Conservation (phyloP, 2,113 vertebrate species). For the Andinoacara biseriatus region DNA sequence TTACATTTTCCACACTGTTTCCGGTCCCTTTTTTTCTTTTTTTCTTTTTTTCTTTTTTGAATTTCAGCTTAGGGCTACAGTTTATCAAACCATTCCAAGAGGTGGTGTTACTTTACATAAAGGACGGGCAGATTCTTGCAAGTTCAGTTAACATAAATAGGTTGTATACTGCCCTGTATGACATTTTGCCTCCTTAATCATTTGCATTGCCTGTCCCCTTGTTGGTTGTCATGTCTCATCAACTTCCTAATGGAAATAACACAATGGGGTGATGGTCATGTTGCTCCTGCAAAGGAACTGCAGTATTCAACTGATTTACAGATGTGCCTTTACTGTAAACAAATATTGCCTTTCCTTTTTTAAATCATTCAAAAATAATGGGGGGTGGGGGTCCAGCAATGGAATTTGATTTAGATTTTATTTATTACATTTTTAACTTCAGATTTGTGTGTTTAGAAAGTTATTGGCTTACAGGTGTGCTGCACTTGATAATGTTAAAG, state of each 20-base stretch:
- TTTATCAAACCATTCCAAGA: background rate
- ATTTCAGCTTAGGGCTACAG: background rate
- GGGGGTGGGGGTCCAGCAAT: background rate
- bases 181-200: slow-evolving; percentile 5
- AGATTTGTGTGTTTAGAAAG: background rate
- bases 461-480: background rate
- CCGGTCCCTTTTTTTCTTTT: background rate
- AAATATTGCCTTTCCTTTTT: background rate
- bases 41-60: background rate
- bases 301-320: slow-evolving; percentile 35
- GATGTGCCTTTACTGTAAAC: slow-evolving; percentile 8
- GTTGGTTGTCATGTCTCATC: slow-evolving; percentile 50
- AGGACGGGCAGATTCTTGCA: background rate
- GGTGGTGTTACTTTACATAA: background rate
- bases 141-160: slow-evolving; percentile 6
- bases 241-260: slow-evolving; percentile 30
- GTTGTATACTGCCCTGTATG: slow-evolving; percentile 3
- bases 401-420: background rate
- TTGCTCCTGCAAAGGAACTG: slow-evolving; percentile 19
- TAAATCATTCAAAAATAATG: background rate
- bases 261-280: background rate
- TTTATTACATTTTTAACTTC: background rate
- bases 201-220: background rate
- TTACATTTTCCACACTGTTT: background rate
- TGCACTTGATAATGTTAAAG: background rate